These are phyloP conservation scores for Neolamprologus cancellatus DNA, from an alignment of 2,113 vertebrate species.

Conservation along the genomic window DNA sequence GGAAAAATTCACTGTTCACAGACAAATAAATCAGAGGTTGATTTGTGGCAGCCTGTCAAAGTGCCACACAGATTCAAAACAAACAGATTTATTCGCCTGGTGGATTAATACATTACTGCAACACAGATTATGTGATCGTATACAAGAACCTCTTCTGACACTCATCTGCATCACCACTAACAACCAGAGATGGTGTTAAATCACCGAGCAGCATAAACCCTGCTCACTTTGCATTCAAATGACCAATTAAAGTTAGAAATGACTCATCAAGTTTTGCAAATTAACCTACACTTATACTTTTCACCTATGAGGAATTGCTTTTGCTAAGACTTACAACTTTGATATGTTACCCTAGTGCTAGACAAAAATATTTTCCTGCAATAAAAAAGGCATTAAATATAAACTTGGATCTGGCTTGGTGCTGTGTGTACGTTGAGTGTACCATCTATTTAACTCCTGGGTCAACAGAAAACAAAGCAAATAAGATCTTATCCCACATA, in stretches of 20 bases:
- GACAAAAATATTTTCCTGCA: not conserved
- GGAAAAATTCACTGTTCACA: slow-evolving; percentile 9
- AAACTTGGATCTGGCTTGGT: not conserved
- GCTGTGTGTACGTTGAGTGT: not conserved
- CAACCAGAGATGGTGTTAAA: slow-evolving; percentile 10
- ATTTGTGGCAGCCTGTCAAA: not conserved
- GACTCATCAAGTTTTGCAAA: not conserved
- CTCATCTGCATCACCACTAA: not conserved
- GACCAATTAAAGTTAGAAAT: not conserved
- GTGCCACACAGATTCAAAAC: slow-evolving; percentile 13
- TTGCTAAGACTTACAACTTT: not conserved
- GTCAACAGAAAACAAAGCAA: not conserved
- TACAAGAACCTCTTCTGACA: not conserved
- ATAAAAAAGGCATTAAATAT: not conserved
- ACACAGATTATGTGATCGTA: not conserved
- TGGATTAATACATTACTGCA: slow-evolving; percentile 1
- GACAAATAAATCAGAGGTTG: slow-evolving; percentile 28
- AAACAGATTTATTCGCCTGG: not conserved
- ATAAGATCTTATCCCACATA: slow-evolving; percentile 10
- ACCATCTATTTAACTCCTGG: not conserved
- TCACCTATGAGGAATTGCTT: not conserved
- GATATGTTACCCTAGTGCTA: not conserved
- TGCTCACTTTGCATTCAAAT: not conserved
- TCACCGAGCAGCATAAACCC: slow-evolving; percentile 2
- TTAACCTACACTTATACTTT: not conserved